Conservation (phyloP, 2,797 vertebrate genomes). For the Pangasius krempfi region DNA sequence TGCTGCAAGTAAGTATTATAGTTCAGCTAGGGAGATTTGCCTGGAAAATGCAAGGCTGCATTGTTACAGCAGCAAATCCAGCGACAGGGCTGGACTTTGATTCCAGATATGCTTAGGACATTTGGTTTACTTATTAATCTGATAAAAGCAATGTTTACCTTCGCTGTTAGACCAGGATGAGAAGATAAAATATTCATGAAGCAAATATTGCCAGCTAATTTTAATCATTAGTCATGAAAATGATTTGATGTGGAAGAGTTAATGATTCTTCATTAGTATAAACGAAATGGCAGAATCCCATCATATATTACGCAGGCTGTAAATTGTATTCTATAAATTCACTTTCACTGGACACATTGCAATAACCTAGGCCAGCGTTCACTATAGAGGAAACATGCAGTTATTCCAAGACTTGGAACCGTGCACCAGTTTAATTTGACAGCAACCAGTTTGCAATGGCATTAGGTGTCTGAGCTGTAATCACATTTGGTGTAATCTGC, state of each 20-base stretch:
- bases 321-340: not conserved
- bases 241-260: not conserved
- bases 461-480: not conserved
- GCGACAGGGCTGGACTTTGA: conserved; percentile 66
- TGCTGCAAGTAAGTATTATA: conserved; percentile 73
- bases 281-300: not conserved
- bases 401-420: not conserved
- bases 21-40: conserved; percentile 74
- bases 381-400: not conserved
- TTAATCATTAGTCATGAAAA: not conserved
- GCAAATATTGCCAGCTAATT: not conserved
- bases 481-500: not conserved
- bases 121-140: conserved; percentile 78
- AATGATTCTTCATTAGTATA: not conserved
- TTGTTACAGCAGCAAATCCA: not conserved
- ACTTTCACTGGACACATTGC: not conserved
- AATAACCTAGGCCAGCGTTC: not conserved
- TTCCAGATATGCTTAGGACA: conserved; percentile 69
- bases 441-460: not conserved
- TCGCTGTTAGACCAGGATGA: conserved; percentile 57
- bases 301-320: not conserved
- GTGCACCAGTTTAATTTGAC: not conserved
- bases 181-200: not conserved
- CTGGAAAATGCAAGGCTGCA: not conserved
- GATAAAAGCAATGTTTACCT: conserved; percentile 76